Percentiles rank a stretch among this genome's conserved stretches.
Evolutionary conservation across 2,113 vertebrate genomes (phyloP).

Genomic region (Benitochromis conjunctus): DNA sequence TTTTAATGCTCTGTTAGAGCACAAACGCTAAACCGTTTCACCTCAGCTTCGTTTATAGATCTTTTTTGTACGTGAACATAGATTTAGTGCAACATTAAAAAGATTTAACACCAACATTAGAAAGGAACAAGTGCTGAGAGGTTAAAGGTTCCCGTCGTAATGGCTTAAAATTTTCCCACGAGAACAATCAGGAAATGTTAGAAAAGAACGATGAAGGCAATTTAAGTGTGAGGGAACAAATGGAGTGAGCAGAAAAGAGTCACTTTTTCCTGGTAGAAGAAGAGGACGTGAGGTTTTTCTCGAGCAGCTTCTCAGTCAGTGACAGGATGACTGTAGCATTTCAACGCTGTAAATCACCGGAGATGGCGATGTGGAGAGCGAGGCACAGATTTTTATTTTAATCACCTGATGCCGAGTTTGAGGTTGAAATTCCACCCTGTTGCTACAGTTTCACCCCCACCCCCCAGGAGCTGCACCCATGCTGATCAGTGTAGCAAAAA

Average conservation of each 20-base stretch:
- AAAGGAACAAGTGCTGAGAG: background rate
- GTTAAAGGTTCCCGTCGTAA: background rate
- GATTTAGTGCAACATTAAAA: background rate
- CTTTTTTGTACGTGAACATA: background rate
- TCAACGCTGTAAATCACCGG: slow-evolving; percentile 25
- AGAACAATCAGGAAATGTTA: background rate
- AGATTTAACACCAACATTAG: background rate
- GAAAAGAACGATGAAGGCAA: background rate
- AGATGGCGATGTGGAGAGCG: background rate
- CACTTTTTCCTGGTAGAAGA: background rate
- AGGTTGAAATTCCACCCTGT: background rate
- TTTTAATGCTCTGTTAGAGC: background rate
- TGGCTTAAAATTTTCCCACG: background rate
- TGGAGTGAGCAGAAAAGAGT: background rate
- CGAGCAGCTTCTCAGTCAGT: slow-evolving; percentile 5
- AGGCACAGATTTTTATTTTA: slow-evolving; percentile 1
- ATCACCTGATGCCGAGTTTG: background rate
- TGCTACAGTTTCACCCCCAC: background rate
- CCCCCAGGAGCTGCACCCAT: background rate
- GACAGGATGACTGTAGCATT: slow-evolving; percentile 24
- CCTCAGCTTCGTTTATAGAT: background rate
- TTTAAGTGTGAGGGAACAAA: background rate
- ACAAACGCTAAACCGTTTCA: background rate
- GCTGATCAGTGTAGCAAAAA: background rate
- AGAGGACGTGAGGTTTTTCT: slow-evolving; percentile 15